Evolutionary conservation across 1,140 invertebrate genomes (phyloP), one percentile per base, ranked within the genome.

Genomic region (Tribolium madens): DNA sequence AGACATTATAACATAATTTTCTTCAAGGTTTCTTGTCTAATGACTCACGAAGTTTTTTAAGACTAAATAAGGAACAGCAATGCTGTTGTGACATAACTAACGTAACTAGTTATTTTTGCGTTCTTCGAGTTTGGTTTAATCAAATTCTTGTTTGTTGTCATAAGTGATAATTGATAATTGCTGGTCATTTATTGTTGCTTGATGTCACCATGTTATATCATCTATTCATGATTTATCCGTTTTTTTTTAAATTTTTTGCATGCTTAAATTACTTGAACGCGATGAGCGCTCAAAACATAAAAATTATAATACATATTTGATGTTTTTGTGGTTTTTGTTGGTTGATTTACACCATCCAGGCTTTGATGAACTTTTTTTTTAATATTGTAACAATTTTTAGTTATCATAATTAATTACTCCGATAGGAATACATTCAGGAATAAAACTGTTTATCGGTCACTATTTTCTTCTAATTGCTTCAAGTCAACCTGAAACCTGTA

Each of bases 1-100:
- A 42, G 52, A 57, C 17, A 57, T 57, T 57, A 57, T 57, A 57
- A 57, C 52, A 57, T 57, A 17, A 57, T 57, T 57, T 57, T 18
- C 2, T 10, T 57, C 52, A 57, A 57, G 52, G 52, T 21, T n/a
- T 26, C 15, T 18, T 57, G 15, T 57, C 52, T 57, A 57, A 12
- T 57, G 52, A 57, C 17, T 57, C 52, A 57, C n/a, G 7, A 17
- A 12, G 17, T 57, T 57, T 57, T 57, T 57, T 57, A 57, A 57
- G 15, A 10, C 52, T 57, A 57, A 57, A 57, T 57, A 57, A 57
- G 52, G 52, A 18, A 57, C 52, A 57, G 15, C 52, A 26, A 18
- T 10, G 52, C 15, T 57, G 52, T 57, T 57, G 52, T 57, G 52
- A 57, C 52, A 57, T 57, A 57, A 18, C 14, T 14, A 50, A 57